Conservation (phyloP, 2,888 invertebrate species). For the Digitonthophagus gazella region DNA sequence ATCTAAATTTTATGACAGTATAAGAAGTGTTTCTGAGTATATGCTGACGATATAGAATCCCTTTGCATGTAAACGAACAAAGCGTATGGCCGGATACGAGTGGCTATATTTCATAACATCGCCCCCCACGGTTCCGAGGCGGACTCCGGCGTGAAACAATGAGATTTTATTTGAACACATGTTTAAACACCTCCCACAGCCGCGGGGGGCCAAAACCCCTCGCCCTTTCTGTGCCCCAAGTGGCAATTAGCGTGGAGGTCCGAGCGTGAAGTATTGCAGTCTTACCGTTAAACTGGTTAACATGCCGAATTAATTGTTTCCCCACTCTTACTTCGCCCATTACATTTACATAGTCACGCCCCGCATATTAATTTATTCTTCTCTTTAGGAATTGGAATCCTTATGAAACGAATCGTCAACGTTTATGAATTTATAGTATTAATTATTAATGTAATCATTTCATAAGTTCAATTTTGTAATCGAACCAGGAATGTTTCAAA, state of each 20-base stretch:
- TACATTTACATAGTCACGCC: background rate
- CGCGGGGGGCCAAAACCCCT: background rate
- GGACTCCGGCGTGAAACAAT: conserved; percentile 46
- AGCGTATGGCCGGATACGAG: conserved; percentile 37
- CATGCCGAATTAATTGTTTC: conserved; percentile 27
- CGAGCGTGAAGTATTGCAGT: conserved; percentile 17
- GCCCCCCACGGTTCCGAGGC: conserved; percentile 39
- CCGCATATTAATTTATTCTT: no score
- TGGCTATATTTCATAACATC: conserved; percentile 40
- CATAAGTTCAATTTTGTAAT: no score
- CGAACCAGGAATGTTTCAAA: no score
- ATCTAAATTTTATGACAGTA: no score
- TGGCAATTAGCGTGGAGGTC: conserved; percentile 3
- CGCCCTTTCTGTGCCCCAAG: background rate
- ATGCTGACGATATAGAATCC: no score
- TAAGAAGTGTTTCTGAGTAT: no score
- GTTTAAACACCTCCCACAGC: conserved; percentile 40
- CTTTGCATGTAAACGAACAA: conserved; percentile 23
- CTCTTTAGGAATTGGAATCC: no score
- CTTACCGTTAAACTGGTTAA: conserved; percentile 20
- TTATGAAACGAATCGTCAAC: no score
- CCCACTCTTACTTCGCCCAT: conserved; percentile 8
- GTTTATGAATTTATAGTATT: no score
- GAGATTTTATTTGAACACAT: conserved; percentile 48
- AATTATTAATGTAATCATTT: no score